Evolutionary conservation across 2,888 invertebrate genomes (phyloP).

Genomic region (Nineta flava): DNA sequence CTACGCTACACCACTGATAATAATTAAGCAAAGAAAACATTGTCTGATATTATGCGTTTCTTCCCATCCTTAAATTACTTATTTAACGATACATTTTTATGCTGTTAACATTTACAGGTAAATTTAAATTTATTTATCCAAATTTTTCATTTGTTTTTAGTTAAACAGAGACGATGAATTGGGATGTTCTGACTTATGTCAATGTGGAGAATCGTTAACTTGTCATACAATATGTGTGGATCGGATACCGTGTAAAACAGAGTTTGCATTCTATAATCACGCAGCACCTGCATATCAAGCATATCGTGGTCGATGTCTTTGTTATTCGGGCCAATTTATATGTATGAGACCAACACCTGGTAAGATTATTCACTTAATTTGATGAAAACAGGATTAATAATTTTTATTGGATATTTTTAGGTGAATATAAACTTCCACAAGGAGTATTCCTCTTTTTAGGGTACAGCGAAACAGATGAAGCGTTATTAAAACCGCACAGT

Average conservation of each 20-base stretch:
- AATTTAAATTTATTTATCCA: neutral
- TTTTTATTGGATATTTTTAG: slow-evolving; percentile 25
- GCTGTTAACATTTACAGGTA: too few relatives aligned
- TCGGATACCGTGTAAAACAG: slow-evolving; percentile 71
- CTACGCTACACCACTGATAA: too few relatives aligned
- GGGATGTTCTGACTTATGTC: slow-evolving; percentile 81
- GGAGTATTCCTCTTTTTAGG: slow-evolving; percentile 80
- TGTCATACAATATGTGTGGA: slow-evolving; percentile 84
- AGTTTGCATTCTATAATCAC: slow-evolving; percentile 79
- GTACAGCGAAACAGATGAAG: slow-evolving; percentile 78
- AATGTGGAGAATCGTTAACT: slow-evolving; percentile 57
- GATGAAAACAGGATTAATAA: neutral
- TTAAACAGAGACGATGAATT: slow-evolving; percentile 71
- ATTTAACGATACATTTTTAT: neutral
- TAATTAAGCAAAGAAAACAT: too few relatives aligned
- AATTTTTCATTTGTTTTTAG: slow-evolving; percentile 26
- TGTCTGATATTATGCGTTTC: too few relatives aligned
- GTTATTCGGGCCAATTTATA: slow-evolving; percentile 82
- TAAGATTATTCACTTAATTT: slow-evolving; percentile 21
- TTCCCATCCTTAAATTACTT: neutral
- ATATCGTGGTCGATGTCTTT: slow-evolving; percentile 73
- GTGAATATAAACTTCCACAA: slow-evolving; percentile 61
- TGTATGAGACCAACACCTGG: slow-evolving; percentile 73
- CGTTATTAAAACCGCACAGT: slow-evolving; percentile 62
- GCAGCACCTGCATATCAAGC: slow-evolving; percentile 83